These are phyloP conservation scores for Caenorhabditis inopinata DNA, from an alignment of 1,140 invertebrate genomes.

Conservation along the genomic window DNA sequence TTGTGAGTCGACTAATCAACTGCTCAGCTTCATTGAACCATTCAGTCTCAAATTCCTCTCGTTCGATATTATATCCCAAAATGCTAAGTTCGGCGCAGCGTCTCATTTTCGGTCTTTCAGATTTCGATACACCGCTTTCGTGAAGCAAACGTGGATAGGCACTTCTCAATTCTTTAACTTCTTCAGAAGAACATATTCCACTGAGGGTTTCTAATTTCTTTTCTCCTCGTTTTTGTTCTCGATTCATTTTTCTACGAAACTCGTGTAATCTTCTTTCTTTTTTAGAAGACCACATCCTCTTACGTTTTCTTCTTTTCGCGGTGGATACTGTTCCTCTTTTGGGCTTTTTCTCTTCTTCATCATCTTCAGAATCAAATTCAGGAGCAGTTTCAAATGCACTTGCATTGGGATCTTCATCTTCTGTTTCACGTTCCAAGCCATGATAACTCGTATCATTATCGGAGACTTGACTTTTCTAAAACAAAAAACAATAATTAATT, in stretches of 20 bases:
- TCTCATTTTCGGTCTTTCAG: background rate
- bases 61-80: background rate
- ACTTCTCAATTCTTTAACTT: background rate
- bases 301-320: background rate
- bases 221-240: background rate
- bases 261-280: constrained; percentile 1
- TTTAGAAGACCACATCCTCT: background rate
- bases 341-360: background rate
- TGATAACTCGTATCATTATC: background rate
- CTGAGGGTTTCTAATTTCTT: background rate
- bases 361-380: background rate
- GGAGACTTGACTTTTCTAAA: background rate
- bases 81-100: background rate
- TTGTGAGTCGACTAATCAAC: background rate
- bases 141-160: background rate
- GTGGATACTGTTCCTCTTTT: background rate
- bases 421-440: background rate
- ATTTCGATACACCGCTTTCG: background rate
- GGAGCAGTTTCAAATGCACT: background rate
- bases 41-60: background rate
- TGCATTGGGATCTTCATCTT: background rate
- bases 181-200: background rate
- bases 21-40: constrained; percentile 15
- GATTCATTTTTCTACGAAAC: background rate
- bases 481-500: background rate